These are phyloP conservation scores for Pampus argenteus DNA, from an alignment of 2,797 vertebrate genomes.

Conservation along the genomic window DNA sequence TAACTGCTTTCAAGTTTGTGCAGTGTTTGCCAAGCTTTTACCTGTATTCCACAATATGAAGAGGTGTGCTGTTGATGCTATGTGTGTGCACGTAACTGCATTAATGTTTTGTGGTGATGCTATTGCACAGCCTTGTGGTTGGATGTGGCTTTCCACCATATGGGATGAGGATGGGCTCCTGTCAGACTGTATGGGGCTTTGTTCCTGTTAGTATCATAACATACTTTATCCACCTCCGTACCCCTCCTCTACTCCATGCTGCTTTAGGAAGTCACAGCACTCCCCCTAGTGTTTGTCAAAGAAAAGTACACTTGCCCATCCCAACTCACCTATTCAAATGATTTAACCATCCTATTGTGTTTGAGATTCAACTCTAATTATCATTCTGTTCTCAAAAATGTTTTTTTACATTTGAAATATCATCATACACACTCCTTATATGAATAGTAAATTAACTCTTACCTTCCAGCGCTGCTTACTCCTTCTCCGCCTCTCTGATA, in stretches of 20 bases:
- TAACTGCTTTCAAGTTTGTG: conserved; percentile 16
- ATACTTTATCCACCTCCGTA: conserved; percentile 43
- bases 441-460: conserved; percentile 65
- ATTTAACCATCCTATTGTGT: neutral
- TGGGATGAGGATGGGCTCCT: conserved; percentile 61
- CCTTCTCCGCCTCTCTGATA: conserved; percentile 98
- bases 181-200: conserved; percentile 73
- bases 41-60: conserved; percentile 45
- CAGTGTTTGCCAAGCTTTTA: conserved; percentile 19
- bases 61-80: conserved; percentile 25
- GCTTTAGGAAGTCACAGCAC: conserved; percentile 81
- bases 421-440: neutral
- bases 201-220: conserved; percentile 70
- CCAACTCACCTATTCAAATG: neutral
- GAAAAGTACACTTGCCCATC: conserved; percentile 52
- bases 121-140: conserved; percentile 81
- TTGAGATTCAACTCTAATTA: neutral
- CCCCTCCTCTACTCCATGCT: conserved; percentile 29
- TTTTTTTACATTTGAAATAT: neutral
- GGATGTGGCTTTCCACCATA: conserved; percentile 53
- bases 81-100: conserved; percentile 16
- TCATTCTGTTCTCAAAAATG: neutral
- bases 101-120: conserved; percentile 52
- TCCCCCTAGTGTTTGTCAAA: conserved; percentile 87
- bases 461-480: conserved; percentile 98